Evolutionary conservation across 2,888 invertebrate genomes (phyloP), one percentile per base, ranked within the genome.

Genomic region (Sinodicranocentrus sp.): DNA sequence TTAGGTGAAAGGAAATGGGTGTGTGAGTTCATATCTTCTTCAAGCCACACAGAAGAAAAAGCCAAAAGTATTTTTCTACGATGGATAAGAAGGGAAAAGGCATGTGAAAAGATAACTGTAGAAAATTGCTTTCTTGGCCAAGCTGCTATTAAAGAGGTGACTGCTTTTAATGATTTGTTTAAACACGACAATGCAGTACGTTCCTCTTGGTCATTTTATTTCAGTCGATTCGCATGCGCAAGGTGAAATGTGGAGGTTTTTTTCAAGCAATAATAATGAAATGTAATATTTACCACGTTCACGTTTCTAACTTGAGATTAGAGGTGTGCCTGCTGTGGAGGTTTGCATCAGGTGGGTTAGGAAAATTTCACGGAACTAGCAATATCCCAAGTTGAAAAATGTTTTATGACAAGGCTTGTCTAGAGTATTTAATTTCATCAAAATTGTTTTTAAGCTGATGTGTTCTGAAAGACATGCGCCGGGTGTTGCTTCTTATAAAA

Each of bases 21-120:
- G 65, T 65, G 63, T 28, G 63, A 63, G 63, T 65, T 48, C n/a
- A n/a, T 48, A 3, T n/a, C 17, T n/a, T 17, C 52, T 6, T 52
- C 19, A 2, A 17, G 52, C 52, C 39, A 10, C 33, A 19, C 15
- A 25, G 21, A 1, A 67, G 2, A 25, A 26, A 28, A 28, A 19
- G 10, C 2, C 13, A 15, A 26, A 15, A 10, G 2, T 15, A 26
- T 28, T 8, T 33, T 33, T 13, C 26, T 19, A 63, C 13, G 10
- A 1, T 33, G 23, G n/a, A 8, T n/a, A 17, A 6, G 8, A 48
- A n/a, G 52, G 52, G 19, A n/a, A 52, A 8, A 52, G 8, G 19
- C 48, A 68, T 68, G 68, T 68, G 68, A 68, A 68, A 68, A 68
- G 68, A 68, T 68, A 68, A 48, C 68, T 43, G 68, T 44, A 68